These are phyloP conservation scores for Pissodes strobi DNA, from an alignment of 1,140 invertebrate genomes.

Conservation along the genomic window DNA sequence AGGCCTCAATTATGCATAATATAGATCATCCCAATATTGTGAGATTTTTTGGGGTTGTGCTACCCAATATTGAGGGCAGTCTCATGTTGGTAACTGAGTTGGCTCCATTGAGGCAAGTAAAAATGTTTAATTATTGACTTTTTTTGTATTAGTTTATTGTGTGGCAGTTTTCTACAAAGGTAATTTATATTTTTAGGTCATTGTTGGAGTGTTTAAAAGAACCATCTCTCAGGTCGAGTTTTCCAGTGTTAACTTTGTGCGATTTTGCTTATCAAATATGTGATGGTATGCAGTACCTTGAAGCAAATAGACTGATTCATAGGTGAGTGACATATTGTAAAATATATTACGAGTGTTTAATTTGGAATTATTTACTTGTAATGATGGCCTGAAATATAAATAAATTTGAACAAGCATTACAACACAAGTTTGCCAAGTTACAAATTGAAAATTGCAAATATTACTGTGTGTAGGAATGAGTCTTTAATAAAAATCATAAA, in stretches of 20 bases:
- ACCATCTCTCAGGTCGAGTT: slow-evolving; percentile 81
- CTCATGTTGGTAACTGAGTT: slow-evolving; percentile 96
- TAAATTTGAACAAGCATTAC: too few relatives aligned
- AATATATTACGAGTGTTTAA: too few relatives aligned
- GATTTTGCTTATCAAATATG: slow-evolving; percentile 94
- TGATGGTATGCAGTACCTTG: slow-evolving; percentile 95
- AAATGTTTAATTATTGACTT: background rate
- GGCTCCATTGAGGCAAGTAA: slow-evolving; percentile 67
- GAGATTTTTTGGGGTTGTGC: slow-evolving; percentile 93
- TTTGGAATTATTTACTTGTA: too few relatives aligned
- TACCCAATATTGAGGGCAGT: slow-evolving; percentile 80
- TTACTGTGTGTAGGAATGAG: too few relatives aligned
- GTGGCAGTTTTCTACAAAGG: background rate
- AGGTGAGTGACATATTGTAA: slow-evolving; percentile 63
- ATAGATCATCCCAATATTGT: slow-evolving; percentile 98
- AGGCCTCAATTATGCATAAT: slow-evolving; percentile 97
- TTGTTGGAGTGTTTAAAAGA: slow-evolving; percentile 95
- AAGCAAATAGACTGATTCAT: slow-evolving; percentile 92
- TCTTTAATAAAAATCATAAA: too few relatives aligned
- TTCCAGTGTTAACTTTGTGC: slow-evolving; percentile 86
- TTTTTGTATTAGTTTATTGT: background rate
- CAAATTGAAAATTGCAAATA: too few relatives aligned
- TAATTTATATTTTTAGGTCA: slow-evolving; percentile 62
- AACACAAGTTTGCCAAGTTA: too few relatives aligned
- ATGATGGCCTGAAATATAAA: too few relatives aligned